Evolutionary conservation across 2,888 invertebrate genomes (phyloP), one percentile per base, ranked within the genome.

Genomic region (Cryptocephalus moraei): DNA sequence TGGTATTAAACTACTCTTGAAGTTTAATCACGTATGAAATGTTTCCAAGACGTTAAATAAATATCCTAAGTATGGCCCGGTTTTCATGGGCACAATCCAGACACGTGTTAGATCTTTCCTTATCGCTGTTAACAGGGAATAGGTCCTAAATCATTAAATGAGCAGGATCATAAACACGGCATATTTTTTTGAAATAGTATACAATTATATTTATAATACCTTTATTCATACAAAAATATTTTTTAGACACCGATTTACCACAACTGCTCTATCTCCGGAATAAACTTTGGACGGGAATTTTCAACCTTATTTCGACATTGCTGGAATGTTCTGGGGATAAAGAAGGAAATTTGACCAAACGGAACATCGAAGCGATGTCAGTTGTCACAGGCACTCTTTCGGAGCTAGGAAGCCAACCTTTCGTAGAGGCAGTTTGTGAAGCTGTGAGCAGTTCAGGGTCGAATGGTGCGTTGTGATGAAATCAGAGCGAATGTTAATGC

Each of bases 261-360:
- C 68, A 71, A 46, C 53, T 75, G 39, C 42, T 70, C 8, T 70
- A 69, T 51, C 55, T 76, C n/a, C 67, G 73, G n/a, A 75, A 75
- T 49, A 66, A 64, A 57, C 52, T 77, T 2, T 74, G 73, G 72
- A 68, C 65, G 9, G 72, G 73, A 56, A 66, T 75, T 33, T 76
- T 73, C 52, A 67, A 70, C 51, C 67, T 76, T 34, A 55, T 75
- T 39, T 64, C 68, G 9, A 62, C 65, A 2, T 54, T 76, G 11
- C 61, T 73, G 11, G 59, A 62, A 43, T 46, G 44, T 36, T 45
- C 47, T 8, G 46, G 46, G 9, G 50, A 54, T n/a, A 45, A 46
- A 6, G 49, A 51, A 40, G 46, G 46, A 10, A 49, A 50, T 44
- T 46, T 52, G 32, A 38, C 48, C 22, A 39, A 50, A 31, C 53